Conservation (phyloP, 2,888 invertebrate species). For the Biston betularia region DNA sequence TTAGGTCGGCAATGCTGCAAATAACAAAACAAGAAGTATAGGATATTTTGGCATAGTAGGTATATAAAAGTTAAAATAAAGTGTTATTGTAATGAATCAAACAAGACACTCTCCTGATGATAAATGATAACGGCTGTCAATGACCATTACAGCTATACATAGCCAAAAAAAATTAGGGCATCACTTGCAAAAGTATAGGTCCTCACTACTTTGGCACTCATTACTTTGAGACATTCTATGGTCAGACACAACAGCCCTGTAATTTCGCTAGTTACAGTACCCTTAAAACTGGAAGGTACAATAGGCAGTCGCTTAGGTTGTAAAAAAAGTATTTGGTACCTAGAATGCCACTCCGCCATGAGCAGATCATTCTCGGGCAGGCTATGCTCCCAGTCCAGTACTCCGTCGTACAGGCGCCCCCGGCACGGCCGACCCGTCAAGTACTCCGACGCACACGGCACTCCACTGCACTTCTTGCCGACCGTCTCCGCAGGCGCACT, state of each 20-base stretch:
- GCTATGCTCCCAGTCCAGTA: conserved; percentile 98
- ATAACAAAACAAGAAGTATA: conserved; percentile 23
- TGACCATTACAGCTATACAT: too few species aligned
- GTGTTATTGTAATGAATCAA: too few species aligned
- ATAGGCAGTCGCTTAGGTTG: too few species aligned
- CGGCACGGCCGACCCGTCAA: conserved; percentile 93
- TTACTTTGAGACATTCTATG: too few species aligned
- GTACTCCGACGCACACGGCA: conserved; percentile 88
- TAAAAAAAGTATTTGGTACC: conserved; percentile 76
- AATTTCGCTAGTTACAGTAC: too few species aligned
- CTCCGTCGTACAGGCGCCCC: conserved; percentile 95
- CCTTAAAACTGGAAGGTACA: too few species aligned
- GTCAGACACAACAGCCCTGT: too few species aligned
- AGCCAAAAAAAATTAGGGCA: too few species aligned
- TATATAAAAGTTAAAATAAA: neutral
- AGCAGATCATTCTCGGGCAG: conserved; percentile 95
- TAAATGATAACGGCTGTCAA: too few species aligned
- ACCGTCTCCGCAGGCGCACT: conserved; percentile 92
- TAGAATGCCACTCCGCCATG: conserved; percentile 94
- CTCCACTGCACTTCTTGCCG: conserved; percentile 89
- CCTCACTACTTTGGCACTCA: too few species aligned
- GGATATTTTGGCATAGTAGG: conserved; percentile 15
- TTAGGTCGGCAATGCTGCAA: conserved; percentile 95
- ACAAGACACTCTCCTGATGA: too few species aligned
- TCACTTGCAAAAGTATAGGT: too few species aligned